phyloP scores from a whole-genome alignment of 2,888 invertebrate species.

The Pardosa pseudoannulata region DNA sequence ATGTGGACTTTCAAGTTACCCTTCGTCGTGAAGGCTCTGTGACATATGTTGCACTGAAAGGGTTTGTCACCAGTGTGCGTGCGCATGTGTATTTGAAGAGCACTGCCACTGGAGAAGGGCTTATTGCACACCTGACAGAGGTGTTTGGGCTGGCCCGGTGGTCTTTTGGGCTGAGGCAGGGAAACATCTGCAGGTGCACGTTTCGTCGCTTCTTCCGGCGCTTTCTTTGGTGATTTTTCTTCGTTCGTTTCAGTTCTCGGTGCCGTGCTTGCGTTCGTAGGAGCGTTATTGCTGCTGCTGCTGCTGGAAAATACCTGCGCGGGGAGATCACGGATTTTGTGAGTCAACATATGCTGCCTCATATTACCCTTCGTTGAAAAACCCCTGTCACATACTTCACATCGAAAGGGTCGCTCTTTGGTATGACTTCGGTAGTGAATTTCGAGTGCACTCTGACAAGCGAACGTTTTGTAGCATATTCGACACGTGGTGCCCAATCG shows the following conservation, averaged over 20 bases:
- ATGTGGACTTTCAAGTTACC: constrained; percentile 98
- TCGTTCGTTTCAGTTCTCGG: constrained; percentile 3
- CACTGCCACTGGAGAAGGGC: constrained; percentile 98
- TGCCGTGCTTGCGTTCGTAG: constrained; percentile 16
- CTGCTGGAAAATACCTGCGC: constrained; percentile 74
- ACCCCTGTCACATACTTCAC: constrained; percentile 93
- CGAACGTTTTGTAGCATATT: constrained; percentile 98
- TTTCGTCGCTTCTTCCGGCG: constrained; percentile 16
- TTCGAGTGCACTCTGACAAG: constrained; percentile 96
- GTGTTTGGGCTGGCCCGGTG: constrained; percentile 83
- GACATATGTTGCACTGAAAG: constrained; percentile 95
- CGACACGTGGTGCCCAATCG: constrained; percentile 96
- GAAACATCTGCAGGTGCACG: constrained; percentile 79
- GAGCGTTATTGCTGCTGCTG: constrained; percentile 10
- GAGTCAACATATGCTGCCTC: constrained; percentile 99
- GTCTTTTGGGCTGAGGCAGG: constrained; percentile 60
- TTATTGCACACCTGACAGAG: constrained; percentile 98
- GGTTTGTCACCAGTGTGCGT: constrained; percentile 99
- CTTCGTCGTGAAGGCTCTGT: constrained; percentile 98
- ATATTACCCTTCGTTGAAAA: constrained; percentile 99
- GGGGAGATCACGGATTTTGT: constrained; percentile 84
- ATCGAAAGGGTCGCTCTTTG: constrained; percentile 97
- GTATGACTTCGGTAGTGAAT: constrained; percentile 96
- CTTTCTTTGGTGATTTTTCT: constrained; percentile 33
- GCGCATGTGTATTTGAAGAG: constrained; percentile 98